These are phyloP conservation scores for Hippocampus kuda DNA, from an alignment of 2,797 vertebrate species.

Conservation along the genomic window DNA sequence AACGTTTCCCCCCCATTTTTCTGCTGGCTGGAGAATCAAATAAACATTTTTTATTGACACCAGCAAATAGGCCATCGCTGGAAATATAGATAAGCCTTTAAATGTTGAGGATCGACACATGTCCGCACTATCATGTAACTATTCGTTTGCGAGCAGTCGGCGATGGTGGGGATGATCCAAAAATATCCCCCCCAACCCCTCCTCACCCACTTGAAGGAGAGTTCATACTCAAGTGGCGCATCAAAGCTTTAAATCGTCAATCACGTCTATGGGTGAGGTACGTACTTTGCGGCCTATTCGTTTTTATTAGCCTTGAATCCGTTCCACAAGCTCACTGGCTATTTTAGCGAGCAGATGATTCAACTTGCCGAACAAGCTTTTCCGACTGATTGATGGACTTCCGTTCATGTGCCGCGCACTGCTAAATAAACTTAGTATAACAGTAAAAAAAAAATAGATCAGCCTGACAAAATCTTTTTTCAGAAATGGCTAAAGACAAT, in stretches of 20 bases:
- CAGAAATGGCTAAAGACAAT: too few species aligned
- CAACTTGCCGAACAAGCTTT: background rate
- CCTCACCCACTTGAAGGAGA: constrained; percentile 38
- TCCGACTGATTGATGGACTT: background rate
- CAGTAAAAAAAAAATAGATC: too few species aligned
- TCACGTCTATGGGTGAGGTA: constrained; percentile 58
- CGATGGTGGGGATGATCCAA: constrained; percentile 32
- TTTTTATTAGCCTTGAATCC: constrained; percentile 7
- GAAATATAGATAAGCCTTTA: constrained; percentile 60
- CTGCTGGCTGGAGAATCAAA: background rate
- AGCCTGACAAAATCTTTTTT: too few species aligned
- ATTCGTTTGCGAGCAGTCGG: constrained; percentile 53
- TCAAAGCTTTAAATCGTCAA: constrained; percentile 50
- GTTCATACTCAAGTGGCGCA: constrained; percentile 54
- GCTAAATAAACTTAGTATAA: too few species aligned
- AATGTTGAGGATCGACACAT: constrained; percentile 57
- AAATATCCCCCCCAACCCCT: constrained; percentile 61
- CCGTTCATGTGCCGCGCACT: background rate
- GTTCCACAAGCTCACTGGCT: background rate
- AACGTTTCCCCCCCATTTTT: background rate
- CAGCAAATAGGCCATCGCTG: constrained; percentile 32
- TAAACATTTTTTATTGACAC: background rate
- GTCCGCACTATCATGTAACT: constrained; percentile 68
- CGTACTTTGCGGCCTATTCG: constrained; percentile 27
- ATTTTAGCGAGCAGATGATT: background rate